Conservation (phyloP, 2,888 invertebrate species). For the Ophion ventricosus region DNA sequence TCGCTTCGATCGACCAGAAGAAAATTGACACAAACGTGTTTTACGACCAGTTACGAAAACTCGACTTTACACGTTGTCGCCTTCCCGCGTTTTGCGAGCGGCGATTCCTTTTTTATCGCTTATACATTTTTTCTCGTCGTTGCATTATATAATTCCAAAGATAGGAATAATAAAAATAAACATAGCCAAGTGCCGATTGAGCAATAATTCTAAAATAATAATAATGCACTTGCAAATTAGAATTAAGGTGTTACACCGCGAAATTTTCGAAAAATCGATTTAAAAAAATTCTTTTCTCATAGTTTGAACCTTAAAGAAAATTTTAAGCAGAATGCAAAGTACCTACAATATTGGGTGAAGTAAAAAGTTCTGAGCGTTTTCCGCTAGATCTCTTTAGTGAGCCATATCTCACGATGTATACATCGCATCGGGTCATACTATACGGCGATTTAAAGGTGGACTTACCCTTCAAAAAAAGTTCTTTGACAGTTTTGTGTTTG, state of each 20-base stretch:
- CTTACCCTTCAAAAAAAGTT: too few relatives aligned
- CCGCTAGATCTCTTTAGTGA: too few relatives aligned
- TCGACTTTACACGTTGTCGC: background rate
- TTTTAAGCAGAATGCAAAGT: too few relatives aligned
- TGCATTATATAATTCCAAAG: background rate
- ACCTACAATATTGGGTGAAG: too few relatives aligned
- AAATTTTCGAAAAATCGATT: too few relatives aligned
- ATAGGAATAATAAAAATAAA: background rate
- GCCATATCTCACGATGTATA: too few relatives aligned
- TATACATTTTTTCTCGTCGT: background rate
- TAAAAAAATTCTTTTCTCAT: too few relatives aligned
- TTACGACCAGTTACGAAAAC: constrained; percentile 34
- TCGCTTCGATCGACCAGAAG: constrained; percentile 11
- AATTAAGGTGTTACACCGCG: constrained; percentile 30
- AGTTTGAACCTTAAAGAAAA: constrained; percentile 52
- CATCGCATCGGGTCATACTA: too few relatives aligned
- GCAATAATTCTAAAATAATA: background rate
- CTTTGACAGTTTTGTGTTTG: too few relatives aligned
- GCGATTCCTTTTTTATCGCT: constrained; percentile 12
- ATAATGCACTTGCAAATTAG: background rate
- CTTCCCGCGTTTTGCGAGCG: background rate
- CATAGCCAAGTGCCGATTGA: background rate
- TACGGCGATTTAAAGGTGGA: too few relatives aligned
- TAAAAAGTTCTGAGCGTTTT: too few relatives aligned
- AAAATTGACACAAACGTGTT: constrained; percentile 10